Evolutionary conservation across 30 jellyfish, hydroid and myxozoan species (phyloP).

Genomic region (Hydra vulgaris): DNA sequence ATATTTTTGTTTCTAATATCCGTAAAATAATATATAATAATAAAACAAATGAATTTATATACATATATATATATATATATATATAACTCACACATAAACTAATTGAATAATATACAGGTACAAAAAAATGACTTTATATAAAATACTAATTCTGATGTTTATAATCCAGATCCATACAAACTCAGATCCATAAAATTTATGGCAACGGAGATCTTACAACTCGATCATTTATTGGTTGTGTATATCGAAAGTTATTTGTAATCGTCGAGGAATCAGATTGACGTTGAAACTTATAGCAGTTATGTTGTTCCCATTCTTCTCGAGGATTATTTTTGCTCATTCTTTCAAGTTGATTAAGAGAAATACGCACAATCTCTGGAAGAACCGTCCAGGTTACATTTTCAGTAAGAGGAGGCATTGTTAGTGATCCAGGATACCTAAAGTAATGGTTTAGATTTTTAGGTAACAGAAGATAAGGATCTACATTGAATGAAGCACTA

Average conservation of each 20-base stretch:
- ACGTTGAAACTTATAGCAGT: background rate
- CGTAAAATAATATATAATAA: too few species aligned
- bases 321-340: constrained; percentile 40
- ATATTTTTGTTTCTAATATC: too few species aligned
- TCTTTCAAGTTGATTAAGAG: constrained; percentile 36
- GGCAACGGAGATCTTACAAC: constrained; percentile 45
- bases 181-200: too few species aligned
- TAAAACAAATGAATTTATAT: too few species aligned
- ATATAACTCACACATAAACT: too few species aligned
- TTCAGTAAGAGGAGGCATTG: constrained; percentile 86
- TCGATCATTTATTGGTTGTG: constrained; percentile 53
- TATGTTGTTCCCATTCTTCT: constrained; percentile 29
- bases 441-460: constrained; percentile 36
- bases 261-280: constrained; percentile 21
- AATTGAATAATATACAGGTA: too few species aligned
- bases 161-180: too few species aligned
- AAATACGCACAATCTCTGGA: constrained; percentile 46
- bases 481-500: constrained; percentile 21
- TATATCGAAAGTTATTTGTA: constrained; percentile 58
- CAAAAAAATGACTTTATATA: too few species aligned
- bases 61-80: too few species aligned
- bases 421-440: constrained; percentile 90
- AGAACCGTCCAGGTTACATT: constrained; percentile 87
- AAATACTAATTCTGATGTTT: too few species aligned
- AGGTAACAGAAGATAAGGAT: constrained; percentile 72